Evolutionary conservation across 2,797 vertebrate genomes (phyloP).

Genomic region (Tenualosa thibaudeaui): DNA sequence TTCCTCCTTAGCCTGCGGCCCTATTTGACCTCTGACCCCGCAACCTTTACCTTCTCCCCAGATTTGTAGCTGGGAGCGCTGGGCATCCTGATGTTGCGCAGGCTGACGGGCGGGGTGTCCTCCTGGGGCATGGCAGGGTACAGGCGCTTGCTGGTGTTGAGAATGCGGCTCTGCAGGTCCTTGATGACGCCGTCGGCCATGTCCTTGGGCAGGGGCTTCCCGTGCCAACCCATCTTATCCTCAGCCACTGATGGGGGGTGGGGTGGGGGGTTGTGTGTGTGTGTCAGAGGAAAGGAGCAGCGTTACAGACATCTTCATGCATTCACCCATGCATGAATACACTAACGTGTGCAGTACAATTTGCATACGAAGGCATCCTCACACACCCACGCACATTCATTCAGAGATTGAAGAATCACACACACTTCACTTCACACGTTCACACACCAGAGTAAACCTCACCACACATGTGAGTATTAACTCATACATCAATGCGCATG

Average conservation of each 20-base stretch:
- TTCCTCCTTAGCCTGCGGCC: background rate
- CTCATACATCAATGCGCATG: background rate
- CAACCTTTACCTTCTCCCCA: conserved; percentile 85
- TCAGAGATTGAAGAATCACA: conserved; percentile 11
- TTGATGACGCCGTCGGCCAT: conserved; percentile 88
- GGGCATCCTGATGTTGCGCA: conserved; percentile 89
- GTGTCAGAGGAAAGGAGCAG: background rate
- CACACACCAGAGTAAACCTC: background rate
- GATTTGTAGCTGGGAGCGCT: conserved; percentile 88
- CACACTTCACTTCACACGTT: background rate
- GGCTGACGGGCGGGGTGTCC: conserved; percentile 82
- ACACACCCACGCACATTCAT: background rate
- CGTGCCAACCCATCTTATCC: conserved; percentile 94
- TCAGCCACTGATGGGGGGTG: conserved; percentile 77
- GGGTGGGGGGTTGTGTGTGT: too few relatives aligned
- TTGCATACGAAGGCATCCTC: background rate
- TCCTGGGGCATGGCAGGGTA: conserved; percentile 83
- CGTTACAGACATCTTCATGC: background rate
- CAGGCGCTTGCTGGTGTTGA: conserved; percentile 89
- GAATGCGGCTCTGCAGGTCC: conserved; percentile 85
- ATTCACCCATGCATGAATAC: background rate
- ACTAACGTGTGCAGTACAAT: background rate
- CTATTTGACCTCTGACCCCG: background rate
- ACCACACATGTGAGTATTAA: background rate
- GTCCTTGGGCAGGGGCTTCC: conserved; percentile 89